A percentile compares a stretch with the other conserved stretches of the same genome.
phyloP scores from a whole-genome alignment of 2,888 invertebrate genomes.

The Corbicula japonica region DNA sequence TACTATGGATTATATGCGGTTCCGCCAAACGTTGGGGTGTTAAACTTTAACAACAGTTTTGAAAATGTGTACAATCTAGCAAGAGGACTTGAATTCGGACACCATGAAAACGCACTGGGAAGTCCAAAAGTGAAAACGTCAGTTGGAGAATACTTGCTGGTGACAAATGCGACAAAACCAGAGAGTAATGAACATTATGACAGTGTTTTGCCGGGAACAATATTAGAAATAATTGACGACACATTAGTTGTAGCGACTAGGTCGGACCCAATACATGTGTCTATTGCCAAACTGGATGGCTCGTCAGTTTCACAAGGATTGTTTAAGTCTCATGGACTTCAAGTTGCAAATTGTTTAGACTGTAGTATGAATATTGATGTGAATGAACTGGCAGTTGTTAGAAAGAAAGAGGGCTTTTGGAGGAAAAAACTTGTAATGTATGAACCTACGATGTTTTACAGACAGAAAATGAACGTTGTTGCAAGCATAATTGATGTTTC shows the following conservation, averaged over 20 bases:
- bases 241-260: constrained; percentile 65
- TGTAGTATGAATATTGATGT: constrained; percentile 33
- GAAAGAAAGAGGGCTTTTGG: constrained; percentile 73
- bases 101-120: constrained; percentile 72
- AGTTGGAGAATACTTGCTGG: constrained; percentile 64
- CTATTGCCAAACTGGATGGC: constrained; percentile 68
- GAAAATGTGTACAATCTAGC: constrained; percentile 65
- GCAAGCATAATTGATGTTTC: constrained; percentile 68
- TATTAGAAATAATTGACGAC: constrained; percentile 67
- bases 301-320: constrained; percentile 38
- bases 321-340: constrained; percentile 53
- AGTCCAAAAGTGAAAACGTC: constrained; percentile 70
- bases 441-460: constrained; percentile 72
- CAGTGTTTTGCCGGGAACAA: constrained; percentile 50
- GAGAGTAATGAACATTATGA: not conserved
- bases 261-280: constrained; percentile 57
- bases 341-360: constrained; percentile 47
- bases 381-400: constrained; percentile 43
- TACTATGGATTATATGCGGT: constrained; percentile 71
- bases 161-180: constrained; percentile 65
- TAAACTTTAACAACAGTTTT: constrained; percentile 53
- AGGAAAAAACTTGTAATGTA: constrained; percentile 61
- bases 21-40: constrained; percentile 72
- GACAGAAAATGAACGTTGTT: constrained; percentile 74
- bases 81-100: constrained; percentile 71